Evolutionary conservation across 2,888 invertebrate genomes (phyloP).

Genomic region (Fabriciana adippe): DNA sequence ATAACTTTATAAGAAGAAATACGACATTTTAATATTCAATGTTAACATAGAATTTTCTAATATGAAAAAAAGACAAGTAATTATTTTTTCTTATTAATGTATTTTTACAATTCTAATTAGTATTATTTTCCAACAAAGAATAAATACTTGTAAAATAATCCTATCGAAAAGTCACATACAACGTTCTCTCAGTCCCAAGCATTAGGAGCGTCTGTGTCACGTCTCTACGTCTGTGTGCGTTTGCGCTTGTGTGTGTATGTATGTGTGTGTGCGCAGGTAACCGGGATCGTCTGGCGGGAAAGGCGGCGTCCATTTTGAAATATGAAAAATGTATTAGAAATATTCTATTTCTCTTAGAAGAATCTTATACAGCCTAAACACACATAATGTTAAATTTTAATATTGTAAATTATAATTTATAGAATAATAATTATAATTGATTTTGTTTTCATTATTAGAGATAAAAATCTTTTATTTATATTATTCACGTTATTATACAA

Average conservation of each 20-base stretch:
- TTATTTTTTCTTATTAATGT: too few relatives aligned
- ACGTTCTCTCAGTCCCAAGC: conserved; percentile 55
- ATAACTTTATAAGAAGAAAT: too few relatives aligned
- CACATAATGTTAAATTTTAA: not conserved
- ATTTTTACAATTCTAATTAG: conserved; percentile 3
- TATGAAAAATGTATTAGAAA: conserved; percentile 59
- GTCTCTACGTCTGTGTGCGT: conserved; percentile 53
- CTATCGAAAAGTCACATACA: conserved; percentile 53
- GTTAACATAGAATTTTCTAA: too few relatives aligned
- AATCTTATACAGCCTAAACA: conserved; percentile 53
- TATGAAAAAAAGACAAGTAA: too few relatives aligned
- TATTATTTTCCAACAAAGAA: conserved; percentile 34
- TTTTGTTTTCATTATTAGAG: not conserved
- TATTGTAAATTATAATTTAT: not conserved
- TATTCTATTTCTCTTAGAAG: conserved; percentile 60
- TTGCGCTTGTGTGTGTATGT: conserved; percentile 44
- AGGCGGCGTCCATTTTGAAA: conserved; percentile 59
- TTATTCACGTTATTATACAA: too few relatives aligned
- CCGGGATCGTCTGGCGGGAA: conserved; percentile 70
- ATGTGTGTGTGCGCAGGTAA: conserved; percentile 69
- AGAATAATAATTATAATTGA: not conserved
- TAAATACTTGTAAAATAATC: conserved; percentile 29
- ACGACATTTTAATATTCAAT: too few relatives aligned
- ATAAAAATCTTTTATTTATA: too few relatives aligned
- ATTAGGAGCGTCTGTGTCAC: conserved; percentile 71